phyloP scores from a whole-genome alignment of 2,888 invertebrate genomes.

The Dione juno region DNA sequence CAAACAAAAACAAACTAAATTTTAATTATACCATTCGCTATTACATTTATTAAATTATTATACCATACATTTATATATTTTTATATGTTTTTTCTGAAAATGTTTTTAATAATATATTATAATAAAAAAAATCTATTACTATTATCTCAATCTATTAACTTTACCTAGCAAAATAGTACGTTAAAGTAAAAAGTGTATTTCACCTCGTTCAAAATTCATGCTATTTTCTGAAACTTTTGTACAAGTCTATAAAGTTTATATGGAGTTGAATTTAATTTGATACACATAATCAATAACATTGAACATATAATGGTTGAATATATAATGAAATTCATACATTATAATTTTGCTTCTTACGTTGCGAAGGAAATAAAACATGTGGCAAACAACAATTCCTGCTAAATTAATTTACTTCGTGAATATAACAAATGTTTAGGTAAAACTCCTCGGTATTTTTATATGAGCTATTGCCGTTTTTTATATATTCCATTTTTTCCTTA shows the following conservation, averaged over 20 bases:
- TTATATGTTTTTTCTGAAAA: no score
- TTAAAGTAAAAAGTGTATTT: constrained; percentile 1
- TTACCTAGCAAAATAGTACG: background rate
- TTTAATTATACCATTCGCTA: no score
- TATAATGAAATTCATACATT: constrained; percentile 23
- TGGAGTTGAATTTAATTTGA: constrained; percentile 28
- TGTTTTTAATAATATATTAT: no score
- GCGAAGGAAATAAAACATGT: constrained; percentile 22
- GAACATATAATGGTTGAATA: no score
- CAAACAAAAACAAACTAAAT: no score
- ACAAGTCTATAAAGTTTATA: constrained; percentile 8
- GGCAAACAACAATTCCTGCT: constrained; percentile 6
- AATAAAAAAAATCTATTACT: no score
- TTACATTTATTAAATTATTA: no score
- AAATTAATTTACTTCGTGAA: constrained; percentile 24
- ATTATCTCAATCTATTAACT: background rate
- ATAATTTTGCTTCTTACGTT: constrained; percentile 26
- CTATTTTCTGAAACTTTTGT: constrained; percentile 5
- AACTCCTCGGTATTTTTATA: constrained; percentile 4
- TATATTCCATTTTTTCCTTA: background rate
- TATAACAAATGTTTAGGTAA: constrained; percentile 19
- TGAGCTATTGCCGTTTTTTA: constrained; percentile 15
- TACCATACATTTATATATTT: no score
- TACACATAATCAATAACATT: constrained; percentile 27
- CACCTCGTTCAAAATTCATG: background rate